Percentiles rank a stretch among this genome's conserved stretches.
Evolutionary conservation across 2,888 invertebrate genomes (phyloP).

Genomic region (Microplitis manilae): DNA sequence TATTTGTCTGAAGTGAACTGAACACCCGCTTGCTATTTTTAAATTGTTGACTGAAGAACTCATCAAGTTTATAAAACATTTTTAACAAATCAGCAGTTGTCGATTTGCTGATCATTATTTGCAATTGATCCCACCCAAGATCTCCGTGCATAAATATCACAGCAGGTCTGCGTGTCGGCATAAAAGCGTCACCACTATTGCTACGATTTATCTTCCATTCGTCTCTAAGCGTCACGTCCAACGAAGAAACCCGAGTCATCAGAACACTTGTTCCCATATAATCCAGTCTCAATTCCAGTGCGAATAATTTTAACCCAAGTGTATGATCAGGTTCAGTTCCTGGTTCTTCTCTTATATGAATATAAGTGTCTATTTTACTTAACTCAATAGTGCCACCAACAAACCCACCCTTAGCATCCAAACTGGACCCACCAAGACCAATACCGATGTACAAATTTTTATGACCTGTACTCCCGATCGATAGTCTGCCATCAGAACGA

Average conservation of each 20-base stretch:
- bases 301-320: constrained; percentile 85
- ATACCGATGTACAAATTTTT: constrained; percentile 93
- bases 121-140: constrained; percentile 95
- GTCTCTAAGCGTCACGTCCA: constrained; percentile 86
- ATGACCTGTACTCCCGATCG: constrained; percentile 94
- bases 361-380: constrained; percentile 88
- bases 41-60: constrained; percentile 98
- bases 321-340: constrained; percentile 92
- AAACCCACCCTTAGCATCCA: constrained; percentile 97
- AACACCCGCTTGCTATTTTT: constrained; percentile 95
- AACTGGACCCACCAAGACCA: constrained; percentile 89
- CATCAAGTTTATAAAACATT: constrained; percentile 96
- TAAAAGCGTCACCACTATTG: constrained; percentile 73
- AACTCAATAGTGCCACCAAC: constrained; percentile 97
- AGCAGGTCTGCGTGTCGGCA: constrained; percentile 84
- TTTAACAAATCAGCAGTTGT: constrained; percentile 97
- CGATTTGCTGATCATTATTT: constrained; percentile 96
- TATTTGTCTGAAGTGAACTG: constrained; percentile 77
- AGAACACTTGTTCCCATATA: constrained; percentile 99
- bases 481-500: constrained; percentile 90
- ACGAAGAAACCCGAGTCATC: constrained; percentile 89
- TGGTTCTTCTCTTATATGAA: constrained; percentile 91
- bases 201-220: constrained; percentile 85
- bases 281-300: constrained; percentile 92
- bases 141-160: constrained; percentile 94